Conservation (phyloP, 2,797 vertebrate species). For the Nannoperca australis region DNA sequence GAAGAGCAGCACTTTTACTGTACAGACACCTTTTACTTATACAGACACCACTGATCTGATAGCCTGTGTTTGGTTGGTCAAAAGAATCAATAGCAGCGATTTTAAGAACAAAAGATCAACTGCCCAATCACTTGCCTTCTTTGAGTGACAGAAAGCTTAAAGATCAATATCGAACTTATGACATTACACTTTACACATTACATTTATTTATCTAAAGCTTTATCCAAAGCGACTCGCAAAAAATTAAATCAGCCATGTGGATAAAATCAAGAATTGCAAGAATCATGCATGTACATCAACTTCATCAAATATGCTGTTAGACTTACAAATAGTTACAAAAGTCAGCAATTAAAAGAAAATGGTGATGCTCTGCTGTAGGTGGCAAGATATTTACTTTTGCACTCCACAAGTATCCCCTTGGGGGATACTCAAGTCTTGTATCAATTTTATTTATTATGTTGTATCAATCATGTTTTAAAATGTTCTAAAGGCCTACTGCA, state of each 20-base stretch:
- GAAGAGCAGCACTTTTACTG: not conserved
- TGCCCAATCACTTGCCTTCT: not conserved
- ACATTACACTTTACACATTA: not conserved
- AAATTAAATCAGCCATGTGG: not conserved
- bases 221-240: too few species aligned
- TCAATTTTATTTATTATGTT: too few species aligned
- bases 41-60: constrained; percentile 8
- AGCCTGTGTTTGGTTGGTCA: constrained; percentile 7
- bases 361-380: not conserved
- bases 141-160: constrained; percentile 6
- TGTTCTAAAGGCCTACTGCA: constrained; percentile 9
- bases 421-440: not conserved
- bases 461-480: constrained; percentile 25
- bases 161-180: constrained; percentile 18
- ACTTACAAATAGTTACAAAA: not conserved
- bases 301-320: not conserved
- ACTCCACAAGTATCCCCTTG: not conserved
- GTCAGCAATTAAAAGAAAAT: constrained; percentile 15
- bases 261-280: not conserved
- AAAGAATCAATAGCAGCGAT: constrained; percentile 1
- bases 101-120: not conserved
- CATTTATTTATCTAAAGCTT: not conserved
- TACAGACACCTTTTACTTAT: not conserved
- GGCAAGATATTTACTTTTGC: constrained; percentile 15
- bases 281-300: too few species aligned